These are phyloP conservation scores for Cyprinella venusta DNA, from an alignment of 2,797 vertebrate genomes.

Conservation along the genomic window DNA sequence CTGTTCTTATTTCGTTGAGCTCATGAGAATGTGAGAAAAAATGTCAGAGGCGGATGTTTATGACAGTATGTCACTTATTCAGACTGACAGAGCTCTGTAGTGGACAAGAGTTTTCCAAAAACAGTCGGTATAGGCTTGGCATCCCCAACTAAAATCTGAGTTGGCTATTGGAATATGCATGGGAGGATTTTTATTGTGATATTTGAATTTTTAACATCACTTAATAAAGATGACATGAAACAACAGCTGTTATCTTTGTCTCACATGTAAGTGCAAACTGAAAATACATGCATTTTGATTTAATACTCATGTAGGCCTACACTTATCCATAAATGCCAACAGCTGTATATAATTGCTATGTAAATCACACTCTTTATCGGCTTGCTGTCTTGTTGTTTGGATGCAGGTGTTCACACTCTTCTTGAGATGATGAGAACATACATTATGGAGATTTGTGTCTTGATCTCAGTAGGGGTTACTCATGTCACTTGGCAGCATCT, in stretches of 20 bases:
- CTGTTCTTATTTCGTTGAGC: not conserved
- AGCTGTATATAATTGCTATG: not conserved
- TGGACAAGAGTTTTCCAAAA: not conserved
- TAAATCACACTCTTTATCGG: not conserved
- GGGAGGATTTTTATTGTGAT: not conserved
- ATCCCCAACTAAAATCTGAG: too few relatives aligned
- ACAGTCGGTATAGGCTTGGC: not conserved
- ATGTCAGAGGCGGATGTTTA: not conserved
- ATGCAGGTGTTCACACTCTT: not conserved
- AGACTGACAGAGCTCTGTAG: not conserved
- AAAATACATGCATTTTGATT: not conserved
- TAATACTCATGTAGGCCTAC: not conserved
- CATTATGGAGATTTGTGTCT: constrained; percentile 1
- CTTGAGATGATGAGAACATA: not conserved
- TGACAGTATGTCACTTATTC: not conserved
- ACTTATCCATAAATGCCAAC: not conserved
- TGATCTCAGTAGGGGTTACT: not conserved
- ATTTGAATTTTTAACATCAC: not conserved
- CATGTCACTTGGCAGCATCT: constrained; percentile 13
- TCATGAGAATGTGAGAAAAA: not conserved
- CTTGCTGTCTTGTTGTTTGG: not conserved
- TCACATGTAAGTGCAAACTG: not conserved
- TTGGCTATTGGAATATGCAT: not conserved
- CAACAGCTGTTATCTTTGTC: constrained; percentile 1
- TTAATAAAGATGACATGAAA: constrained; percentile 5